phyloP scores from a whole-genome alignment of 2,113 vertebrate species.

The Tapirus terrestris region DNA sequence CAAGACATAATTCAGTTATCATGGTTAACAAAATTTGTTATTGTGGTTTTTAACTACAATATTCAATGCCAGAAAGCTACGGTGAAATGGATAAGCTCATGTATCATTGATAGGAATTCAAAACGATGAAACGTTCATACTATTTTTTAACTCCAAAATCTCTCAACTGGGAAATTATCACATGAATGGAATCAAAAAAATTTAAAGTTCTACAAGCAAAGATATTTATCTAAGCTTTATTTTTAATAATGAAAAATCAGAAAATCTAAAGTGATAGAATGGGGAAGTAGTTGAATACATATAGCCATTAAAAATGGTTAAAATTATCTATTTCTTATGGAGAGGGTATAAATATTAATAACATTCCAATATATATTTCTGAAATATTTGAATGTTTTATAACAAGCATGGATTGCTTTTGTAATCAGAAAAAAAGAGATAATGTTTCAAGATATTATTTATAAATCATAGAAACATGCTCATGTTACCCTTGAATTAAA shows the following conservation, averaged over 20 bases:
- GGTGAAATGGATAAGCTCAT: slow-evolving; percentile 48
- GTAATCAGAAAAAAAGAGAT: slow-evolving; percentile 53
- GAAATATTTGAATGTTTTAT: slow-evolving; percentile 46
- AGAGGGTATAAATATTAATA: background rate
- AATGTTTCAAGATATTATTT: slow-evolving; percentile 45
- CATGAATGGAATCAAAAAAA: slow-evolving; percentile 27
- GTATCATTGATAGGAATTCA: slow-evolving; percentile 19
- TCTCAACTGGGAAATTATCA: slow-evolving; percentile 58
- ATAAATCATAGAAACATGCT: slow-evolving; percentile 26
- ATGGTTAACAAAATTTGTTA: slow-evolving; percentile 62
- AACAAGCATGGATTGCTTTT: slow-evolving; percentile 23
- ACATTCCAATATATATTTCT: slow-evolving; percentile 21
- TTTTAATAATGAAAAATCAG: slow-evolving; percentile 60
- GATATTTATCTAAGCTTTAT: slow-evolving; percentile 41
- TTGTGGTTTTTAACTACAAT: slow-evolving; percentile 70
- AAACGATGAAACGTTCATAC: slow-evolving; percentile 25
- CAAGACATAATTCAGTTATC: slow-evolving; percentile 67
- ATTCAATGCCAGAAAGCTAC: slow-evolving; percentile 50
- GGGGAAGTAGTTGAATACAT: background rate
- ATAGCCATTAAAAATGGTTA: background rate
- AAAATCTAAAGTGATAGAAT: slow-evolving; percentile 36
- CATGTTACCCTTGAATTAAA: background rate
- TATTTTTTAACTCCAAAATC: slow-evolving; percentile 34
- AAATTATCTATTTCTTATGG: background rate
- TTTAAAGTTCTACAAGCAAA: slow-evolving; percentile 27